Percentiles rank a stretch among this genome's conserved stretches.
These are phyloP conservation scores for Epinephelus cyanopodus DNA, from an alignment of 2,113 vertebrate species.

Conservation along the genomic window DNA sequence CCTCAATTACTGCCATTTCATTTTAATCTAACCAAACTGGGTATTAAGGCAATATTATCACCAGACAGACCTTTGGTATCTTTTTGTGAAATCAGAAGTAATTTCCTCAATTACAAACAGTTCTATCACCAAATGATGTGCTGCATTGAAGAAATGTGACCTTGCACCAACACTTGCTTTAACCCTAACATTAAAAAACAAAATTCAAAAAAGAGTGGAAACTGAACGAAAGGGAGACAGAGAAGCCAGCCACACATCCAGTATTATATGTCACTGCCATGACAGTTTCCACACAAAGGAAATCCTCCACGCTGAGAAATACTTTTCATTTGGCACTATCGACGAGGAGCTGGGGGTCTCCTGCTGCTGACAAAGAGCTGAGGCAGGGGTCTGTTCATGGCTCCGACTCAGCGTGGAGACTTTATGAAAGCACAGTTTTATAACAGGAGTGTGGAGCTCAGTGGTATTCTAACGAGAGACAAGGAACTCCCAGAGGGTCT, in stretches of 20 bases:
- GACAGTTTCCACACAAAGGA: not conserved
- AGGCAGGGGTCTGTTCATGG: not conserved
- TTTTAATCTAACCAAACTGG: no score
- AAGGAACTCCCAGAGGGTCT: not conserved
- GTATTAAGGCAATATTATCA: no score
- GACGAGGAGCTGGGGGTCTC: not conserved
- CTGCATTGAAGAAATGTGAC: no score
- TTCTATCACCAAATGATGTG: no score
- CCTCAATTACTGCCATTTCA: no score
- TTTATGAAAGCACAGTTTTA: not conserved
- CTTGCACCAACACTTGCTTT: not conserved
- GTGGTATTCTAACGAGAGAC: not conserved
- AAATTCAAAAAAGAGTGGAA: not conserved
- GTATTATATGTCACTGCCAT: not conserved
- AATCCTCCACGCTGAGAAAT: slow-evolving; percentile 1
- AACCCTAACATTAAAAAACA: not conserved
- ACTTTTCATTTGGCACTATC: not conserved
- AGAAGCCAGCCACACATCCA: not conserved
- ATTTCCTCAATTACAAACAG: no score
- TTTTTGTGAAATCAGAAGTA: no score
- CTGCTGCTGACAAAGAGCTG: slow-evolving; percentile 21
- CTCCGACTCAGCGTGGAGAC: not conserved
- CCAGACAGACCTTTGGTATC: no score
- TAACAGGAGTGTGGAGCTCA: not conserved
- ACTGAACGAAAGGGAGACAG: not conserved